Conservation (phyloP, 2,797 vertebrate species). For the Carcharodon carcharias region DNA sequence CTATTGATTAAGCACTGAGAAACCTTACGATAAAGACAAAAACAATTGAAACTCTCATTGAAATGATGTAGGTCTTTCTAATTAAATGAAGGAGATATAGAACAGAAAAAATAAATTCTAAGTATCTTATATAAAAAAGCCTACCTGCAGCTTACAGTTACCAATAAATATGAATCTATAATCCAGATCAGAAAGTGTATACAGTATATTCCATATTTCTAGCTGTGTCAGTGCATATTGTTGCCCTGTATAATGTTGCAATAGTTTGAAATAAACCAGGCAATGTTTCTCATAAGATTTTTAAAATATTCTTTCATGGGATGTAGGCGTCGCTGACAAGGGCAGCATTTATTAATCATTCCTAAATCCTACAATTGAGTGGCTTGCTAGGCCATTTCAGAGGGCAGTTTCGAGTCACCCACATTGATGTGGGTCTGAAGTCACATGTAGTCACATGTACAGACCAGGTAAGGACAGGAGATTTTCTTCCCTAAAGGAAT, state of each 20-base stretch:
- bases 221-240: background rate
- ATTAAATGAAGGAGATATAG: background rate
- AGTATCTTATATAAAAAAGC: background rate
- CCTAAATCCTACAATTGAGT: too few species aligned
- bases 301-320: too few species aligned
- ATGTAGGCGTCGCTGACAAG: too few species aligned
- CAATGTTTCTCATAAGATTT: background rate
- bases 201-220: background rate
- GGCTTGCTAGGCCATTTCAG: too few species aligned
- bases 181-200: background rate
- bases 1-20: background rate
- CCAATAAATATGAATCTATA: background rate
- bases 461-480: too few species aligned
- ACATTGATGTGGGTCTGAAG: too few species aligned
- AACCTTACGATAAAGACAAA: background rate
- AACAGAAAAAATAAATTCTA: background rate
- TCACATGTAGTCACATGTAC: too few species aligned
- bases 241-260: background rate
- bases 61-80: background rate
- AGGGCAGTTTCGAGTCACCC: too few species aligned
- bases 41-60: background rate
- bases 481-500: too few species aligned
- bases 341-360: too few species aligned
- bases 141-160: background rate
- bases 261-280: background rate